Percentiles rank a stretch among this genome's conserved stretches.
phyloP scores from a whole-genome alignment of 2,797 vertebrate genomes.

The Dryobates pubescens region DNA sequence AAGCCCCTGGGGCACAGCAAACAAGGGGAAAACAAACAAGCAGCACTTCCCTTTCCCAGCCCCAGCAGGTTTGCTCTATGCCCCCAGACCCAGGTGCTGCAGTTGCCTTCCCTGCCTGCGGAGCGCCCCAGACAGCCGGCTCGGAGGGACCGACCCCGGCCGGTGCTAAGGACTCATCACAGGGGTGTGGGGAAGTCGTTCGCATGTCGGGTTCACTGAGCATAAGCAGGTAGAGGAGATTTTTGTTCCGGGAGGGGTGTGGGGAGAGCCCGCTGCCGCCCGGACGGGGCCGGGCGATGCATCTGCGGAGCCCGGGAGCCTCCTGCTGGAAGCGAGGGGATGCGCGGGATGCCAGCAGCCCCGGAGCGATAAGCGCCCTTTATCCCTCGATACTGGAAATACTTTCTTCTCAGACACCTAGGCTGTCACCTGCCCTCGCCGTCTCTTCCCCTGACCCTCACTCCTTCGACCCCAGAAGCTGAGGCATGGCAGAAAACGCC shows the following conservation, averaged over 20 bases:
- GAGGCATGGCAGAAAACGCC: background rate
- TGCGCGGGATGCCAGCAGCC: rapidly evolving
- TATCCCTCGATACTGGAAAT: rapidly evolving
- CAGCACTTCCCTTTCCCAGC: rapidly evolving
- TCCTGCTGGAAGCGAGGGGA: background rate
- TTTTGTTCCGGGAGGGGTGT: rapidly evolving
- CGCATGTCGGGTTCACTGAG: background rate
- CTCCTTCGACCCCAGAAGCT: background rate
- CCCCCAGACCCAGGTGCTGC: background rate
- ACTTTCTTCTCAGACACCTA: rapidly evolving
- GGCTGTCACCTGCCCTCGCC: background rate
- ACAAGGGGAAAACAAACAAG: background rate
- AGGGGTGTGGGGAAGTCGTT: background rate
- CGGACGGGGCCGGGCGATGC: background rate
- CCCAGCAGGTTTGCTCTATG: background rate
- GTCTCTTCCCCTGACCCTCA: rapidly evolving
- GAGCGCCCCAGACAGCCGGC: background rate
- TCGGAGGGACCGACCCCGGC: background rate
- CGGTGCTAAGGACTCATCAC: background rate
- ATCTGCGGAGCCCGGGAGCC: background rate
- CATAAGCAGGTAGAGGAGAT: background rate
- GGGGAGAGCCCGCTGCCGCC: background rate
- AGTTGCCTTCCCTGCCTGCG: background rate
- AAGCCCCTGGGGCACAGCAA: background rate
- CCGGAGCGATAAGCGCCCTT: rapidly evolving